phyloP scores from a whole-genome alignment of 2,888 invertebrate genomes.

The Smittia sp. region DNA sequence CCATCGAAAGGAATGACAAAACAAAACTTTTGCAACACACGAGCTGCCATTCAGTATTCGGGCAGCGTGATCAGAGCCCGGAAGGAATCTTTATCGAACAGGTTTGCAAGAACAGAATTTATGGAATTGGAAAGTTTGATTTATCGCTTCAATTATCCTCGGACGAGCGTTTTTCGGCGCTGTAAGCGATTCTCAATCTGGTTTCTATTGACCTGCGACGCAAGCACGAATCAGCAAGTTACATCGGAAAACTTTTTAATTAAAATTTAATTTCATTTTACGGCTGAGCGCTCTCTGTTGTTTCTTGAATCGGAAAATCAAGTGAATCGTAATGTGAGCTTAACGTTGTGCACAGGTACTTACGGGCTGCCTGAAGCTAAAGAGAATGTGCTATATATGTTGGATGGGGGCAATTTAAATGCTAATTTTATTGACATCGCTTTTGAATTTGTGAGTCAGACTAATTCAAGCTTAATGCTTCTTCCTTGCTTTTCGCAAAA shows the following conservation, averaged over 20 bases:
- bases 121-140: constrained; percentile 13
- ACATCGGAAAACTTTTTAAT: constrained; percentile 13
- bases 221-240: background rate
- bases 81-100: background rate
- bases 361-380: too few species aligned
- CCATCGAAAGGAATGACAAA: background rate
- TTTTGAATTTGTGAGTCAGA: constrained; percentile 1
- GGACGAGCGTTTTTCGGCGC: background rate
- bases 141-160: constrained; percentile 20
- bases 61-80: background rate
- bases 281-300: background rate
- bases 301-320: constrained; percentile 5
- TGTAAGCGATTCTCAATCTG: constrained; percentile 3
- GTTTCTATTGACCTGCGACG: background rate
- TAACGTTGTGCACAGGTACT: background rate
- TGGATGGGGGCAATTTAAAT: constrained; percentile 15
- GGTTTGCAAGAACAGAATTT: background rate
- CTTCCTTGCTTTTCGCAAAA: background rate
- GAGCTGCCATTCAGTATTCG: background rate
- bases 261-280: constrained; percentile 16
- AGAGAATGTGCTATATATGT: background rate
- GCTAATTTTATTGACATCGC: constrained; percentile 21
- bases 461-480: constrained; percentile 16
- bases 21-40: background rate
- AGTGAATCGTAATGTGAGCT: background rate